These are phyloP conservation scores for Carapus acus DNA, from an alignment of 2,797 vertebrate species.

Conservation along the genomic window DNA sequence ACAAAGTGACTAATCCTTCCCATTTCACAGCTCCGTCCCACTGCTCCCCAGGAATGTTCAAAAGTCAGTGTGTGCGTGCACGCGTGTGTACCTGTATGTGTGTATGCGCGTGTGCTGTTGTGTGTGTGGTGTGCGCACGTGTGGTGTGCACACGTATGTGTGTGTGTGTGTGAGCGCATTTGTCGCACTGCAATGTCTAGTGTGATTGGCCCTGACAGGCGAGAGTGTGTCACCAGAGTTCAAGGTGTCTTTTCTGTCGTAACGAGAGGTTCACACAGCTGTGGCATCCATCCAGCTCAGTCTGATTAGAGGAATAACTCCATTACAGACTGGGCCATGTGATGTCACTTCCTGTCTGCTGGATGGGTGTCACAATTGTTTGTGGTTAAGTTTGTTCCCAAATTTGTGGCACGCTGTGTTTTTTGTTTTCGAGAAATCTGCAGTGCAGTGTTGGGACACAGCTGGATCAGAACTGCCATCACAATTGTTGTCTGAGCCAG, in stretches of 20 bases:
- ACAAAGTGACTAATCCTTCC: constrained; percentile 74
- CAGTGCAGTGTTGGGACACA: constrained; percentile 45
- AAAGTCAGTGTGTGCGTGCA: constrained; percentile 32
- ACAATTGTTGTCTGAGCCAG: too few relatives aligned
- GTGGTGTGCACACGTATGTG: too few relatives aligned
- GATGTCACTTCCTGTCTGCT: constrained; percentile 31
- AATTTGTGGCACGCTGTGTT: too few relatives aligned
- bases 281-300: constrained; percentile 29
- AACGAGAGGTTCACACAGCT: constrained; percentile 54
- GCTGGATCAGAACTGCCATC: constrained; percentile 31
- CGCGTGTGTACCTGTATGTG: constrained; percentile 36
- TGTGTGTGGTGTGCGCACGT: constrained; percentile 27
- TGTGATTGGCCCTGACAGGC: constrained; percentile 53
- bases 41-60: constrained; percentile 50
- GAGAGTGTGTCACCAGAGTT: constrained; percentile 53
- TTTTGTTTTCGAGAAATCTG: constrained; percentile 45
- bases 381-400: too few relatives aligned
- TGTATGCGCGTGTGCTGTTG: constrained; percentile 32
- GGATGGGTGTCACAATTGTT: too few relatives aligned
- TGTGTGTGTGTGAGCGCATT: constrained; percentile 38
- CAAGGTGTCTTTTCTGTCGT: constrained; percentile 55
- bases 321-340: constrained; percentile 35
- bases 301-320: constrained; percentile 55
- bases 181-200: constrained; percentile 2
- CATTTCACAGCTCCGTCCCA: constrained; percentile 68